Base-by-base conservation (phyloP, 92 coral and sea anemone genomes). In the Actinostola sp. region DNA sequence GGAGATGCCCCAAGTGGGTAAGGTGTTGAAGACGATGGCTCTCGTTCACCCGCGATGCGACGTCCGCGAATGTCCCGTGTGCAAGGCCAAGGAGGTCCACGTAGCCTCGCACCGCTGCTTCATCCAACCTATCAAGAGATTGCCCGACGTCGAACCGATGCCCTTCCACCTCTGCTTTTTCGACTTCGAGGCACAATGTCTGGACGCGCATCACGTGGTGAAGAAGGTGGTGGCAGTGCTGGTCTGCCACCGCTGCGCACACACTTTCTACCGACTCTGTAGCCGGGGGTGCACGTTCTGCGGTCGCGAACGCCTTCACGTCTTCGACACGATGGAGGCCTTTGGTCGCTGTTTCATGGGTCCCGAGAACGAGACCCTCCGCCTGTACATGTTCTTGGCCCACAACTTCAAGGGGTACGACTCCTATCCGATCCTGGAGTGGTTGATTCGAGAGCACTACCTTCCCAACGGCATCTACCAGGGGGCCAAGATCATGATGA, bases 221-320 rank as follows among this genome's bases (percentile, higher is more conserved):
- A 65, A 65, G 12, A 65, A 65, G 33, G 71, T 45, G 55, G 71
- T 65, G 38, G 71, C 28, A 21, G n/a, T 65, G 34, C 39, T 65
- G 21, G 56, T 65, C 15, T 65, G 71, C 33, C 52, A 65, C 10
- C 35, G 6, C 4, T n/a, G n/a, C n/a, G n/a, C n/a, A n/a, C n/a
- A 17, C 8, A 19, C 19, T 39, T 8, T 12, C 41, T n/a, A 59
- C 21, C 65, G 7, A 2, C n/a, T 29, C 42, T 7, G 16, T 20
- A 12, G 41, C 23, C 38, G 65, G 16, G 43, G n/a, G 10, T 59
- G 44, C 6, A 7, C 65, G 2, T 35, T 35, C 38, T 63, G 70
- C 26, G 70, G 70, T 0, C 70, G 70, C 28, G 15, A 25, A 24
- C 52, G 71, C 24, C 2, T 65, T 4, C 23, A 23, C n/a, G 6